phyloP scores from a whole-genome alignment of 2,113 vertebrate species.

The Mobula hypostoma region DNA sequence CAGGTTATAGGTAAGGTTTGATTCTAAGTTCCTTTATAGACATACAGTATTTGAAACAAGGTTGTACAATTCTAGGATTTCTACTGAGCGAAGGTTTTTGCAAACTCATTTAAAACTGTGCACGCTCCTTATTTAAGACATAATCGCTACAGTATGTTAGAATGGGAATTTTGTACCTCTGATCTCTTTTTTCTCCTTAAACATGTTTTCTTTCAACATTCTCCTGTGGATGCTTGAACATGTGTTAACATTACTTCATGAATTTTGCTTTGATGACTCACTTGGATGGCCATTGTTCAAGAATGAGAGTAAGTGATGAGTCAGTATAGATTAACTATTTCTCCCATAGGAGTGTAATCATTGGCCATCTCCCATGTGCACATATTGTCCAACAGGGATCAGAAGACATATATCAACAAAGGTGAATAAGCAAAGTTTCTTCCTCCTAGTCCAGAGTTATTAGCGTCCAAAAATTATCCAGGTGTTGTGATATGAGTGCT shows the following conservation, averaged over 20 bases:
- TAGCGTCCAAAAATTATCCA: not conserved
- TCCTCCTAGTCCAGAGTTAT: not conserved
- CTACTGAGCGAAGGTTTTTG: not conserved
- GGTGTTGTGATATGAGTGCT: not conserved
- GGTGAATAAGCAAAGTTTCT: not conserved
- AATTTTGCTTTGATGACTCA: not conserved
- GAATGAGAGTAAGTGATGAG: not conserved
- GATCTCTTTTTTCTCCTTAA: not conserved
- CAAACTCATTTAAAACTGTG: not conserved
- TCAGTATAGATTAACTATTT: not conserved
- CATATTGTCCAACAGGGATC: too few relatives aligned
- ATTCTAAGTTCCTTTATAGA: not conserved
- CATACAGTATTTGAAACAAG: not conserved
- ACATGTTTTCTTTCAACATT: too few relatives aligned
- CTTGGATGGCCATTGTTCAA: not conserved
- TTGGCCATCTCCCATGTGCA: not conserved
- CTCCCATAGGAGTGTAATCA: not conserved
- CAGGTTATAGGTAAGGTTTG: not conserved
- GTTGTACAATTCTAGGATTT: not conserved
- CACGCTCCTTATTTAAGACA: not conserved
- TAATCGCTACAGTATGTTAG: not conserved
- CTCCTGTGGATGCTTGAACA: not conserved
- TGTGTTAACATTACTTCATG: not conserved
- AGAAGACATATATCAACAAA: not conserved
- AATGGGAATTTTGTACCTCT: not conserved